Evolutionary conservation across 2,797 vertebrate genomes (phyloP), one percentile per base, ranked within the genome.

Genomic region (Hemibagrus guttatus): DNA sequence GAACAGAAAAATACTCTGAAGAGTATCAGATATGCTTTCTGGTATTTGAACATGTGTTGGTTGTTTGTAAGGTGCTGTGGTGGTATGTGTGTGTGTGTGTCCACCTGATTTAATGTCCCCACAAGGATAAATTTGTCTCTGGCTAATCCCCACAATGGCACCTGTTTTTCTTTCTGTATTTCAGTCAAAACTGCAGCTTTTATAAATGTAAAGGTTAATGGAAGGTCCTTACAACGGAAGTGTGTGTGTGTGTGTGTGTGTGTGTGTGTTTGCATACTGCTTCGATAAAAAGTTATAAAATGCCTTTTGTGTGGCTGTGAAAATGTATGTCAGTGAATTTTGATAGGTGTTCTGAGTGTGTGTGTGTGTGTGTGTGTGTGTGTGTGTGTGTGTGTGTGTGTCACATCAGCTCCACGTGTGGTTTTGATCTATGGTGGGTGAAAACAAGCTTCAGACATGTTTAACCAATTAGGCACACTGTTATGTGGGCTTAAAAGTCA

Each of bases 391-490:
- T 74, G 52, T 74, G 28, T 58, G 39, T 71, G 61, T 78, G 69
- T 85, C 63, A 63, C 83, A 74, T 68, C 17, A 86, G 88, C 83
- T 81, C 82, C 68, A 86, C 61, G 83, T 89, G 82, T 85, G 82
- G 90, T 90, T 90, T 90, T 89, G 91, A 87, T 83, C 88, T 90
- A 71, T 86, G 87, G 90, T 90, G 92, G 91, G 91, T 91, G 91
- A 86, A 92, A 92, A 92, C 91, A 87, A 90, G 86, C 71, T 83
- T 89, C 89, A 92, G 90, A 93, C 94, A 94, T 94, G 91, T 94
- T 94, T 93, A 91, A 94, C 92, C 93, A 94, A 94, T 95, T 94
- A 93, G 92, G 87, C 79, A 85, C 83, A 71, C 91, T 92, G 90
- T 90, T 90, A 88, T 93, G 88, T 89, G 90, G 93, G 91, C 85